Evolutionary conservation across 2,888 invertebrate species (phyloP), one percentile per base, ranked within the genome.

Genomic region (Dysmachus trigonus): DNA sequence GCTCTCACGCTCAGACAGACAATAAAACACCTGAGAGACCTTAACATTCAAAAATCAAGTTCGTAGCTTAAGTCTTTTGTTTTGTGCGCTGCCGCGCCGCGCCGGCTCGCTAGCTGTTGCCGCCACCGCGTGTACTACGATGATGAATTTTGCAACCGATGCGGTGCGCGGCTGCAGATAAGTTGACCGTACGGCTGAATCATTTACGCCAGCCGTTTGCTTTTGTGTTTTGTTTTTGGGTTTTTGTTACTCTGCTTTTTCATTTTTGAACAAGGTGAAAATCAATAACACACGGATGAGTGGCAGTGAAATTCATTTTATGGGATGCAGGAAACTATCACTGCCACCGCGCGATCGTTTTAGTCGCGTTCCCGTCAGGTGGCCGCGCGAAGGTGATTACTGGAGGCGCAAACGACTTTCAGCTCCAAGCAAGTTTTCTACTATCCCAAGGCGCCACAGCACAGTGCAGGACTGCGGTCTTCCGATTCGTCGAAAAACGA

Each of bases 41-140:
- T 72, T 83, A 83, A 83, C 71, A 83, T 83, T 83, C 83, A 83
- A 84, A n/a, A 73, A 85, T 85, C 85, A 85, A 85, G 85, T 85
- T 85, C 85, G 76, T 85, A 33, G 47, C 85, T 53, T 85, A 85
- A 85, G 73, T 85, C 85, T 76, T 85, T 85, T 85, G 76, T 85
- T 85, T 82, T 82, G 47, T 6, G 15, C 47, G 27, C 6, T 30
- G 27, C 15, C 22, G 22, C 22, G 38, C 33, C 18, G 38, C 27
- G 38, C 27, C 35, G 41, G n/a, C 1, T 38, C 35, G 1, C 35
- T 53, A 53, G 8, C 53, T 7, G 53, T 38, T 10, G 38, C 38
- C 5, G n/a, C n/a, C n/a, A n/a, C n/a, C n/a, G 18, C 53, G 53
- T 18, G 22, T 8, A 22, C 53, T 22, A 13, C 41, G 41, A 41